A percentile compares a stretch with the other conserved stretches of the same genome.
phyloP scores from a whole-genome alignment of 2,113 vertebrate species.

The Mastomys natalensis region DNA sequence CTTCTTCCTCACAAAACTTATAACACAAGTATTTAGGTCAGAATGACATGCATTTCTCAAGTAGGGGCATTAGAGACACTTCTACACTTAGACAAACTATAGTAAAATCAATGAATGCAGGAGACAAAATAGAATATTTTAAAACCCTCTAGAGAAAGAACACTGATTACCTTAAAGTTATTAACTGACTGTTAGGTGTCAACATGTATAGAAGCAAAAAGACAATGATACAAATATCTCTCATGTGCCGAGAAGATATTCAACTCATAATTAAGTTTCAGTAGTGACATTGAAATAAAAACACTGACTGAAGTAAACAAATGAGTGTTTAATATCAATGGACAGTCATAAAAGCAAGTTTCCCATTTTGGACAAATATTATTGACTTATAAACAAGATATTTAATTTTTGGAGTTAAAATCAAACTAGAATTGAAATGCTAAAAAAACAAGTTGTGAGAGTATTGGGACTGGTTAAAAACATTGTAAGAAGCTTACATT shows the following conservation, averaged over 20 bases:
- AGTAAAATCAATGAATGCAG: not conserved
- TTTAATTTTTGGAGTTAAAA: not conserved
- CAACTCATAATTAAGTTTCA: not conserved
- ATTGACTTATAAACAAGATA: not conserved
- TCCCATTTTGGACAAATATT: not conserved
- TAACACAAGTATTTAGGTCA: not conserved
- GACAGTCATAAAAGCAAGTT: not conserved
- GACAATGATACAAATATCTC: not conserved
- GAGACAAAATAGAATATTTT: not conserved
- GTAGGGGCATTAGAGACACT: not conserved
- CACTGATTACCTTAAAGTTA: not conserved
- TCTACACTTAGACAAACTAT: not conserved
- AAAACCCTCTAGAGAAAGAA: not conserved
- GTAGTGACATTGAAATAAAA: not conserved
- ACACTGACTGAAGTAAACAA: not conserved
- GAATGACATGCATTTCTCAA: not conserved
- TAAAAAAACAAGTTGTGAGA: not conserved
- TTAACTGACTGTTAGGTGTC: not conserved
- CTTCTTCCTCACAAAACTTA: not conserved
- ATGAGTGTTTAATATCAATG: not conserved
- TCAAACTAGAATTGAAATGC: conserved; percentile 13
- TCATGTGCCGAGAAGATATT: not conserved
- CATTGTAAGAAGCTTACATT: not conserved
- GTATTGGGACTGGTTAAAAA: not conserved
- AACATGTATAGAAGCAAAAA: not conserved